Percentiles rank a stretch among this genome's conserved stretches.
Evolutionary conservation across 2,888 invertebrate species (phyloP).

Genomic region (Acanthosepion esculentum): DNA sequence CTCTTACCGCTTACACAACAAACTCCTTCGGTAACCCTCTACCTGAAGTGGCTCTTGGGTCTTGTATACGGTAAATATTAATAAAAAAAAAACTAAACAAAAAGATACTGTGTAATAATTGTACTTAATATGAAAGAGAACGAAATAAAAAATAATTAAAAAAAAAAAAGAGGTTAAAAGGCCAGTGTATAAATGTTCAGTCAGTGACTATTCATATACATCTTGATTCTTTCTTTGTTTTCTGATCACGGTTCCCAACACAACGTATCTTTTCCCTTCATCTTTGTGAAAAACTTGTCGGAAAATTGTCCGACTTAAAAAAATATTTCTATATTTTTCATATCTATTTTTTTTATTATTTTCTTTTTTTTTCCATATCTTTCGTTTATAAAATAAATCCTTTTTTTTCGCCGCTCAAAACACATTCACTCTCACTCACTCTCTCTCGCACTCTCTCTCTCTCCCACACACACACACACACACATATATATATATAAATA

Average conservation of each 20-base stretch:
- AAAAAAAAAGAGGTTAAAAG: neutral
- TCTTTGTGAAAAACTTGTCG: slow-evolving; percentile 22
- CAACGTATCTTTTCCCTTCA: neutral
- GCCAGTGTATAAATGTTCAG: neutral
- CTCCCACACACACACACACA: neutral
- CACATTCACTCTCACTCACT: neutral
- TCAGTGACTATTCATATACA: neutral
- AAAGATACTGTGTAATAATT: no score
- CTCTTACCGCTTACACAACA: no score
- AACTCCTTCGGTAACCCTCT: no score
- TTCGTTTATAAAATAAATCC: neutral
- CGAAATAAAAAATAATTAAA: neutral
- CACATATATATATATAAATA: neutral
- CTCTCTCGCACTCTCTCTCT: no score
- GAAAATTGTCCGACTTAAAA: slow-evolving; percentile 22
- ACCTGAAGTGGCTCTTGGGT: no score
- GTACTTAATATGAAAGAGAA: no score
- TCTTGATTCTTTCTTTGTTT: neutral
- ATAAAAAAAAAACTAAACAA: no score
- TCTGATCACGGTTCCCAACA: neutral
- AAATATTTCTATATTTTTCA: neutral
- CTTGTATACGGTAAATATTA: no score
- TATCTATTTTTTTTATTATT: neutral
- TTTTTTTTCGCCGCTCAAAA: neutral
- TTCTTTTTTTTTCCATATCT: neutral